Evolutionary conservation across 2,888 invertebrate genomes (phyloP), one percentile per base, ranked within the genome.

Genomic region (Diplolepis rosae): DNA sequence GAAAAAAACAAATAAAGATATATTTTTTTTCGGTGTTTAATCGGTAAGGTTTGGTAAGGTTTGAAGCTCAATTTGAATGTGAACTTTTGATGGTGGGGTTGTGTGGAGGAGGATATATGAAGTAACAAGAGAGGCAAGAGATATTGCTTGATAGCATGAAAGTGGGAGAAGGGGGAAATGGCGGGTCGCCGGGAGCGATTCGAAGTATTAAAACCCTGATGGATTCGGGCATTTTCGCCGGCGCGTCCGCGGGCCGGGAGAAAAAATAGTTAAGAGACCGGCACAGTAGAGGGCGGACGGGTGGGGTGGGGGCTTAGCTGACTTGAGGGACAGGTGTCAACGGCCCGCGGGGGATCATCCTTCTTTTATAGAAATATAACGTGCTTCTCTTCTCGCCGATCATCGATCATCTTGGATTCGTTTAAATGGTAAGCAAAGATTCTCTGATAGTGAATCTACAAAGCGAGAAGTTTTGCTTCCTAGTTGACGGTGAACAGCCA

Each of bases 191-290:
- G 80, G 77, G 71, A 82, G 80, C 77, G 77, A 81, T 78, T 80
- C 75, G 74, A 77, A 80, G 78, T 80, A 54, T 66, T 66, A 78
- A 79, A 83, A 80, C 77, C 74, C 77, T 76, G 74, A 73, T 74
- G 79, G 82, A 85, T 86, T 86, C 87, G 86, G 83, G 83, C 78
- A 87, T 84, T 86, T 85, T 86, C 86, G 85, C 80, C 82, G 80
- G 79, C 77, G 77, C 73, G 70, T 77, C 72, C 73, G 78, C 79
- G 74, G 74, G 73, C 74, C 76, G 80, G 80, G 83, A 82, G 87
- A 84, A 87, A 87, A 87, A 87, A 87, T 87, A 87, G 87, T 87
- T 87, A 85, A 86, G 87, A 87, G 85, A 82, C 85, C 83, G 84
- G 82, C 81, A 86, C 86, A 85, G 86, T 85, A 86, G 87, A 87